phyloP scores from a whole-genome alignment of 2,797 vertebrate species.

The Todus mexicanus region DNA sequence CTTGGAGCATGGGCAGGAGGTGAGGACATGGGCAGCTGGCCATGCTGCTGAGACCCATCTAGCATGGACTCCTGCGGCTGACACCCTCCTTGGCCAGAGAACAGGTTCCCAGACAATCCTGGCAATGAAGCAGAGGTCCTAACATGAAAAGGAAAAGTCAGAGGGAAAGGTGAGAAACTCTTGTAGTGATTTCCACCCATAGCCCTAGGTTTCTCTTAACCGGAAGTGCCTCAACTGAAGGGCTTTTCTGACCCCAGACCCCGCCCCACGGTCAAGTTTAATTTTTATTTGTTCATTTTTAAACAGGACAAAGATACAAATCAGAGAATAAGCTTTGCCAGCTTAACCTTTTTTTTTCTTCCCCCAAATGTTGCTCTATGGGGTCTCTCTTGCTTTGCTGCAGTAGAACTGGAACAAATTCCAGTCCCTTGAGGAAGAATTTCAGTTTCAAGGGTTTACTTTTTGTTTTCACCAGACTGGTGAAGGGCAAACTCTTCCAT shows the following conservation, averaged over 20 bases:
- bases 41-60: background rate
- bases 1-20: rapidly evolving
- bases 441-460: background rate
- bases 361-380: background rate
- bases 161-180: background rate
- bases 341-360: background rate
- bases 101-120: background rate
- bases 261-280: background rate
- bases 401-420: background rate
- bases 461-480: background rate
- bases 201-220: background rate
- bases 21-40: background rate
- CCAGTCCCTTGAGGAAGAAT: background rate
- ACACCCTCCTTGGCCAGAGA: background rate
- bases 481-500: background rate
- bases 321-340: background rate
- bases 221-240: background rate
- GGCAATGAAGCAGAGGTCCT: background rate
- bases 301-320: background rate
- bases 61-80: background rate
- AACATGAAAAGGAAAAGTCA: background rate
- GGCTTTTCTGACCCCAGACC: background rate
- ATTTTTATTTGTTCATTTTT: background rate
- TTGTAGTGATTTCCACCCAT: background rate
- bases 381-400: background rate